Evolutionary conservation across 1,140 invertebrate genomes (phyloP).

Genomic region (Ephestia elutella): DNA sequence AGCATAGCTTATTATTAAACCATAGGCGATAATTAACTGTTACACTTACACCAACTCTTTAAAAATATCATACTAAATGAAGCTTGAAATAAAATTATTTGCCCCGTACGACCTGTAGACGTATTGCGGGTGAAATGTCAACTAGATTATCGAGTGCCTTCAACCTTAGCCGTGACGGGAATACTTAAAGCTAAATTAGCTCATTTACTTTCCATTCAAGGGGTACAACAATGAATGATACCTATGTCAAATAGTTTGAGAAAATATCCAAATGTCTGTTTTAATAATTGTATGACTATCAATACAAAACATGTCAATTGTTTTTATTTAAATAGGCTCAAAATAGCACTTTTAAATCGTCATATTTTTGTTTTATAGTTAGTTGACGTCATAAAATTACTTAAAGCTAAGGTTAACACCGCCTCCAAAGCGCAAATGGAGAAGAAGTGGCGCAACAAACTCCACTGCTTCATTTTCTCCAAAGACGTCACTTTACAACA

Average conservation of each 20-base stretch:
- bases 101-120: constrained; percentile 48
- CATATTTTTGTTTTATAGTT: no score
- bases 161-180: constrained; percentile 22
- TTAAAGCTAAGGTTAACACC: no score
- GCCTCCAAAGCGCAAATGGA: no score
- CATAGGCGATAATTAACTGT: neutral
- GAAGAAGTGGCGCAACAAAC: no score
- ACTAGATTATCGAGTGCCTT: constrained; percentile 46
- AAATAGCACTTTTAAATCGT: no score
- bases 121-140: constrained; percentile 39
- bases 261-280: neutral
- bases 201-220: constrained; percentile 19
- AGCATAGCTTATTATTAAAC: no score
- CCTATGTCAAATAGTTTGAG: neutral
- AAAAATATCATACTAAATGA: neutral
- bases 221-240: neutral
- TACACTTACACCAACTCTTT: neutral
- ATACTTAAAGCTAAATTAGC: constrained; percentile 16
- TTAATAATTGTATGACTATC: no score
- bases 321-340: no score
- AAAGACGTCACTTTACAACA: no score
- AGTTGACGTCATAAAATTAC: no score
- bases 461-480: no score
- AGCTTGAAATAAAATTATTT: constrained; percentile 10
- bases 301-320: no score